Base-by-base conservation (phyloP, 2,113 vertebrate genomes). In the Hippocampus mohnikei region DNA sequence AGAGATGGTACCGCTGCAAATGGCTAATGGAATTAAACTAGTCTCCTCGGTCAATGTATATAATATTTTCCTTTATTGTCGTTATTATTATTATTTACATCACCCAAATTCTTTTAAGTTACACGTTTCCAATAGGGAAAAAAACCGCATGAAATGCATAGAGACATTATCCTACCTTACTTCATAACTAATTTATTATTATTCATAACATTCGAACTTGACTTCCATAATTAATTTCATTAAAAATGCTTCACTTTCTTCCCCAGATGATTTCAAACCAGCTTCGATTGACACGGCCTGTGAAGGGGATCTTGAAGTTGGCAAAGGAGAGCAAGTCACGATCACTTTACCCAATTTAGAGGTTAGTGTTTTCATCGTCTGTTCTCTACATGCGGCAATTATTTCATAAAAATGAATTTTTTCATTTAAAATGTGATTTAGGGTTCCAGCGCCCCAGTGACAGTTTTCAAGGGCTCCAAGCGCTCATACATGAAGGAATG, bases 381-480 rank as follows among this genome's bases (percentile, higher is more conserved):
- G 23, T 27, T 3, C 55, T 16, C 23, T 33, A 62, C 8, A 15
- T 13, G 60, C 1, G 44, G 18, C 1, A n/a, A 48, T 48, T 8
- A 8, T 66, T 44, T 66, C 4, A 29, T 9, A 65, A 44, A 8
- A 2, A 48, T 67, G 23, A 2, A 16, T 33, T 11, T 44, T 63
- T 41, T 25, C 40, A 12, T 21, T 44, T 13, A 25, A 66, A 46
- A 13, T 46, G 1, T 56, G 2, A 20, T 48, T 48, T 71, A 98
- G 97, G 97, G 97, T 48, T 98, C 97, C 61, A 96, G 93, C 77
- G 89, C 96, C 83, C 97, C 97, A 21, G 91, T 97, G 69, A 98
- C 96, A 0, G 96, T 99, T 78, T 99, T 99, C 89, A 99, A 98
- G 85, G 97, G 97, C 74, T 98, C 97, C 66, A 98, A 98, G 91